Conservation (phyloP, 2,888 invertebrate genomes). For the Hedya salicella region DNA sequence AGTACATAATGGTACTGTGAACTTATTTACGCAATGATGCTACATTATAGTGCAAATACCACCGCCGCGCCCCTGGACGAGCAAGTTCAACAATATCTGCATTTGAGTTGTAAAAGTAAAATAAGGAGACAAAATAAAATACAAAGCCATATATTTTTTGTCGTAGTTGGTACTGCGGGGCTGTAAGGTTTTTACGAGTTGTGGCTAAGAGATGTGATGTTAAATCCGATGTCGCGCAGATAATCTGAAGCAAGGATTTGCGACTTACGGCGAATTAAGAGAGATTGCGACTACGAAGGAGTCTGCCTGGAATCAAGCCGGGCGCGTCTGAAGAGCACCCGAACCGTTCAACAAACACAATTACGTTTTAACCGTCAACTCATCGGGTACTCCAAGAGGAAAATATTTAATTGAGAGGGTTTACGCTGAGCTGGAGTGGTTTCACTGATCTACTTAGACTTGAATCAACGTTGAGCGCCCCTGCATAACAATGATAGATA, state of each 20-base stretch:
- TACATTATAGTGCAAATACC: too few relatives aligned
- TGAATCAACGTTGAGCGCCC: slow-evolving; percentile 21
- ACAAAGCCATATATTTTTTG: too few relatives aligned
- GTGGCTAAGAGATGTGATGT: slow-evolving; percentile 44
- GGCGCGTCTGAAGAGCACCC: slow-evolving; percentile 45
- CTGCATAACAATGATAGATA: slow-evolving; percentile 23
- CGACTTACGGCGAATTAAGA: slow-evolving; percentile 57
- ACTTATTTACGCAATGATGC: too few relatives aligned
- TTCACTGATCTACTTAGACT: slow-evolving; percentile 36
- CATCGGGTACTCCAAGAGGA: slow-evolving; percentile 49
- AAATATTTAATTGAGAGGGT: slow-evolving; percentile 52
- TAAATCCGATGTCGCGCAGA: slow-evolving; percentile 50
- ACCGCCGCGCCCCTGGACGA: too few relatives aligned
- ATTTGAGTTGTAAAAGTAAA: too few relatives aligned
- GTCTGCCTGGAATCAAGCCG: slow-evolving; percentile 37
- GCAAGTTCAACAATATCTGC: too few relatives aligned
- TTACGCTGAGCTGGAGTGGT: slow-evolving; percentile 41
- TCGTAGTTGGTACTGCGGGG: neutral
- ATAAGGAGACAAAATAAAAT: too few relatives aligned
- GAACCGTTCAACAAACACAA: slow-evolving; percentile 60
- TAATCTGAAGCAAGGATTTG: slow-evolving; percentile 58
- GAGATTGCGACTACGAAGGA: slow-evolving; percentile 52
- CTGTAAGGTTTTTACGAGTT: slow-evolving; percentile 45
- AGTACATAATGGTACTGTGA: too few relatives aligned
- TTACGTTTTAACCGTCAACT: slow-evolving; percentile 59